Percentiles rank a stretch among this genome's conserved stretches.
phyloP scores from a whole-genome alignment of 2,797 vertebrate species.

The Sebastes elongatus region DNA sequence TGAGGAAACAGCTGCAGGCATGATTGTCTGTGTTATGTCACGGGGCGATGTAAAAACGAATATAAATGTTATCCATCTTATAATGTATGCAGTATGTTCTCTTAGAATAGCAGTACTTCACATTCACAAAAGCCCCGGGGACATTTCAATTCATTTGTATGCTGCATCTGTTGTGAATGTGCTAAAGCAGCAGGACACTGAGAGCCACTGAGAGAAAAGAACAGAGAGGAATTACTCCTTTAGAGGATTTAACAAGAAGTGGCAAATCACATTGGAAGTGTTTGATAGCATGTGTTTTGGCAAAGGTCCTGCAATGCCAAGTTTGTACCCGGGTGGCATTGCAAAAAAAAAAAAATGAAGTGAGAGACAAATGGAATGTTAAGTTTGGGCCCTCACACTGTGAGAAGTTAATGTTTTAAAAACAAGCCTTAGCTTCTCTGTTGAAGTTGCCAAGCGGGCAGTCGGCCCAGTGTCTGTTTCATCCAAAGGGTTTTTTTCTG shows the following conservation, averaged over 20 bases:
- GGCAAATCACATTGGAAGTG: neutral
- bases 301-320: neutral
- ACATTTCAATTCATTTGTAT: neutral
- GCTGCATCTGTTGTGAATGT: conserved; percentile 16
- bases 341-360: neutral
- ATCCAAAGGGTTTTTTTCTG: conserved; percentile 8
- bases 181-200: neutral
- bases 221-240: neutral
- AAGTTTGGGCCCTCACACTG: conserved; percentile 22
- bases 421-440: conserved; percentile 44
- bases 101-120: neutral
- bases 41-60: neutral
- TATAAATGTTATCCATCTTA: neutral
- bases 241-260: neutral
- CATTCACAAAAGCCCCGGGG: neutral
- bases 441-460: conserved; percentile 64
- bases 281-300: conserved; percentile 6
- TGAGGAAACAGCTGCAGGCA: neutral
- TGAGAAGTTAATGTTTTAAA: conserved; percentile 55
- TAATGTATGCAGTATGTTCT: neutral
- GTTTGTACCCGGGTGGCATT: conserved; percentile 16
- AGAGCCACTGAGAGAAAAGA: neutral
- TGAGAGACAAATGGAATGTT: conserved; percentile 32
- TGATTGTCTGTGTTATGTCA: neutral
- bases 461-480: conserved; percentile 58